Base-by-base conservation (phyloP, 2,888 invertebrate species). In the Lordiphosa andalusiaca region DNA sequence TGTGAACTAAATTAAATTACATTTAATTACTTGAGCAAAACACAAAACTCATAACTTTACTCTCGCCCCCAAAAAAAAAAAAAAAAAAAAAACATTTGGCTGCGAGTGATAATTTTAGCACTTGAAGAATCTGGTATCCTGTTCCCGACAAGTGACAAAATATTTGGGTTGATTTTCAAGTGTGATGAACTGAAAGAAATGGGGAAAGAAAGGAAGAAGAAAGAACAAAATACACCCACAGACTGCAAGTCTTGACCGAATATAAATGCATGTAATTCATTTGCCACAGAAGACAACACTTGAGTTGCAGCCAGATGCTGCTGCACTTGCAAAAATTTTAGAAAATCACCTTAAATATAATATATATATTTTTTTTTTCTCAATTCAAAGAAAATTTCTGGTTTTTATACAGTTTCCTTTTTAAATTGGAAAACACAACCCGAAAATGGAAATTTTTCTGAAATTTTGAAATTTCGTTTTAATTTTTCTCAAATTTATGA, bases 1-100 rank as follows among this genome's bases (percentile, higher is more conserved):
- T 63, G 53, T 38, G 41, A 39, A 59, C 61, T 69, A 77, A 83
- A 83, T 80, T 75, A 83, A 80, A 80, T 80, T 80, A 80, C 84
- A 62, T 83, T 83, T 80, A 80, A 80, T 80, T 83, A 77, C 75
- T 71, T 60, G 36, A 64, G 66, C 63, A 30, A 30, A 30, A 30
- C 30, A 67, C 69, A 75, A 75, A 73, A 72, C 73, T 77, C 54
- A 66, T 66, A 58, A 66, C 52, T 63, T 63, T 63, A 69, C 73
- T 52, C 60, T 41, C 73, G 52, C 60, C 44, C 53, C 23, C 41
- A 48, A n/a, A n/a, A n/a, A n/a, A n/a, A n/a, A n/a, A n/a, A n/a
- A n/a, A n/a, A n/a, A n/a, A n/a, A n/a, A n/a, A n/a, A n/a, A 53
- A 51, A 61, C 61, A 44, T 19, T 44, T 57, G 66, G 49, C 55